These are phyloP conservation scores for Poecilobothrus nobilitatus DNA, from an alignment of 2,888 invertebrate species.

Conservation along the genomic window DNA sequence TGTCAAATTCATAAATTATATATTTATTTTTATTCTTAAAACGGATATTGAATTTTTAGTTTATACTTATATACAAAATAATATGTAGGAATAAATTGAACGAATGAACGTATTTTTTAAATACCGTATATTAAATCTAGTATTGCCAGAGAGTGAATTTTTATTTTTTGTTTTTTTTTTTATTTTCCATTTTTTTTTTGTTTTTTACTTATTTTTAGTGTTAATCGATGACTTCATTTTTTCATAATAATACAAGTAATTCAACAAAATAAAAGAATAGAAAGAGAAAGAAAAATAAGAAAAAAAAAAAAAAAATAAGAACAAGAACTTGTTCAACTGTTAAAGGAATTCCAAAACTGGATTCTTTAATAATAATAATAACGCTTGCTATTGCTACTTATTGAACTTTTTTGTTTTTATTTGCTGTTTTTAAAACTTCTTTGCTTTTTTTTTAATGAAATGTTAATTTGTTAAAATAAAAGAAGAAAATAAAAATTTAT, in stretches of 20 bases:
- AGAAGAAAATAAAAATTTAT: background rate
- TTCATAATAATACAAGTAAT: background rate
- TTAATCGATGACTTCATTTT: background rate
- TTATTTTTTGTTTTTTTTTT: background rate
- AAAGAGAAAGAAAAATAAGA: background rate
- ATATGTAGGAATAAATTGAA: too few relatives aligned
- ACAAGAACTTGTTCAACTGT: background rate
- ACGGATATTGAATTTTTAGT: too few relatives aligned
- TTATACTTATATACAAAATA: too few relatives aligned
- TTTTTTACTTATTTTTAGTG: background rate
- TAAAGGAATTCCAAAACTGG: conserved; percentile 1
- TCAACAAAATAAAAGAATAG: too few relatives aligned
- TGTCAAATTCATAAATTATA: too few relatives aligned
- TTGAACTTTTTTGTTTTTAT: background rate
- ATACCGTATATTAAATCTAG: too few relatives aligned
- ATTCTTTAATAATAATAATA: background rate
- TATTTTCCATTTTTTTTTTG: background rate
- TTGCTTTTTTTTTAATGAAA: background rate
- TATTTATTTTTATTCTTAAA: too few relatives aligned
- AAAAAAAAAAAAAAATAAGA: background rate
- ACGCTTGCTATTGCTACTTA: background rate
- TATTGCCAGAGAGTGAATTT: too few relatives aligned
- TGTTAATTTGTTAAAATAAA: background rate
- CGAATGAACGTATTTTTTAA: too few relatives aligned
- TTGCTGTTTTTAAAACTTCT: background rate